Evolutionary conservation across 2,797 vertebrate genomes (phyloP).

Genomic region (Eulemur coronatus): DNA sequence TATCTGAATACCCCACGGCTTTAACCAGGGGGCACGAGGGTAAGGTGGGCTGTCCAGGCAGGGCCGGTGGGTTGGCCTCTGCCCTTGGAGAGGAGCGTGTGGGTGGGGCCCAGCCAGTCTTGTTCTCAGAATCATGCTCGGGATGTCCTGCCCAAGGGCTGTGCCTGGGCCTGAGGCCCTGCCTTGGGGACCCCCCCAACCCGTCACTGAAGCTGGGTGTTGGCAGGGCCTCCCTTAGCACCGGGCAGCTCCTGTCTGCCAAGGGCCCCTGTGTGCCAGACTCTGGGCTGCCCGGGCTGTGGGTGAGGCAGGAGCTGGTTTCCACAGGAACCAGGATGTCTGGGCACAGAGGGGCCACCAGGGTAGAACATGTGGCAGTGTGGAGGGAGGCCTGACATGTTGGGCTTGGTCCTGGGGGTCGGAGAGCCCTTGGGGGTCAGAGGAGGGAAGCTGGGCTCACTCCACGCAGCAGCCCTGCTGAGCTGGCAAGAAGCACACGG

Average conservation of each 20-base stretch:
- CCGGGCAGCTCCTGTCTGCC: not conserved
- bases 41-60: not conserved
- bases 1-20: not conserved
- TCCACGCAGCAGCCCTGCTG: not conserved
- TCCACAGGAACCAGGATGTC: not conserved
- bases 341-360: not conserved
- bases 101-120: not conserved
- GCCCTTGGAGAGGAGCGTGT: not conserved
- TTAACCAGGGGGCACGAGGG: not conserved
- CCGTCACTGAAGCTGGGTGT: not conserved
- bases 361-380: not conserved
- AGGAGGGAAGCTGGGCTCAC: not conserved
- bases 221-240: not conserved
- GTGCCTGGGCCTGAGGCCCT: not conserved
- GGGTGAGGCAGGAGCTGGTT: not conserved
- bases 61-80: not conserved
- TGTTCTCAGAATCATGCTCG: not conserved
- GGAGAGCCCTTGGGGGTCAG: not conserved
- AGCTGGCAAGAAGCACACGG: not conserved
- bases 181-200: not conserved
- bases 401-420: not conserved
- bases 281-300: not conserved
- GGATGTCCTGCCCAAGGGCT: not conserved
- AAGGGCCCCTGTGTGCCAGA: not conserved
- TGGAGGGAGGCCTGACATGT: not conserved